A percentile compares a stretch with the other conserved stretches of the same genome.
Evolutionary conservation across 2,113 vertebrate species (phyloP).

Genomic region (Pluvianellus socialis): DNA sequence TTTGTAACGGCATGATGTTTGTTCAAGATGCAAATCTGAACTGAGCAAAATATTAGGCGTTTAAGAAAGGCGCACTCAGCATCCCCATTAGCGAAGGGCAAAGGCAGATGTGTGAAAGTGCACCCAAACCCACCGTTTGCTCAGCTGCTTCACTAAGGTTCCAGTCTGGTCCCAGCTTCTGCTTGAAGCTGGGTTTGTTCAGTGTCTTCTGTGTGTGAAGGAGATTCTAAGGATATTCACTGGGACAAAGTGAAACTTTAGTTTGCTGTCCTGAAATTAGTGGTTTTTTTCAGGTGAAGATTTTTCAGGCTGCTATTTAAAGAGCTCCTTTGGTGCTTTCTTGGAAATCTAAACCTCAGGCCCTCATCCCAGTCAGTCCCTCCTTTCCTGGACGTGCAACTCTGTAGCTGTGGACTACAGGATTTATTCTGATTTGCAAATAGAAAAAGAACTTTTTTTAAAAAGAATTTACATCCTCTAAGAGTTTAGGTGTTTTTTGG

Average conservation of each 20-base stretch:
- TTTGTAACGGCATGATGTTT: neutral
- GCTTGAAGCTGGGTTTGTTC: neutral
- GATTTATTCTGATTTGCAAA: neutral
- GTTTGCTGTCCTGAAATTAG: neutral
- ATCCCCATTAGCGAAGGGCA: neutral
- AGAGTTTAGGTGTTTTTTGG: neutral
- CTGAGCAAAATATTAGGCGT: neutral
- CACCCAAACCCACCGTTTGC: rapidly evolving
- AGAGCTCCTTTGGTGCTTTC: neutral
- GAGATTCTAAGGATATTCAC: neutral
- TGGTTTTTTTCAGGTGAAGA: neutral
- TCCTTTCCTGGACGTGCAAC: neutral
- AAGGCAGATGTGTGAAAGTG: neutral
- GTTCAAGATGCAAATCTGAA: neutral
- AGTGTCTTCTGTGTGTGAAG: neutral
- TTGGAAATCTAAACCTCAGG: neutral
- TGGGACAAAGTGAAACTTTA: neutral
- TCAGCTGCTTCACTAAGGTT: neutral
- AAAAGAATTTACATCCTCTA: neutral
- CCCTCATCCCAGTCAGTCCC: neutral
- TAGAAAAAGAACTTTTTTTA: neutral
- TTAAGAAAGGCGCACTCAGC: neutral
- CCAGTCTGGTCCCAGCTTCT: neutral
- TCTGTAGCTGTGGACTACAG: neutral
- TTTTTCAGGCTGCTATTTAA: neutral